These are phyloP conservation scores for Gymnogyps californianus DNA, from an alignment of 2,113 vertebrate species.

Conservation along the genomic window DNA sequence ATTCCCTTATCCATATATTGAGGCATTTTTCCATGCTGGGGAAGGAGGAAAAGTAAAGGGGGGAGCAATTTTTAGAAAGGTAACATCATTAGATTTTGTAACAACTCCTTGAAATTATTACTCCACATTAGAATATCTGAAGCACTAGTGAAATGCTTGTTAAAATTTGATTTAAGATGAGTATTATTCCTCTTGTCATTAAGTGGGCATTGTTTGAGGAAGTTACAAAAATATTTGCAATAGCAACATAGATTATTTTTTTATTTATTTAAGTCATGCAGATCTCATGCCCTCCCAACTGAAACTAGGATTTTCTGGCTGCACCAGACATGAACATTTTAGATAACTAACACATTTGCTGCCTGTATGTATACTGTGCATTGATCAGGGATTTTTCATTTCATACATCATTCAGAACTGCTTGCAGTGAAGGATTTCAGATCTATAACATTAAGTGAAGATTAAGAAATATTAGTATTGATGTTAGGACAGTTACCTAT, in stretches of 20 bases:
- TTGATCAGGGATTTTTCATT: background rate
- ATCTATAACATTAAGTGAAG: conserved; percentile 14
- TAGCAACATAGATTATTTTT: background rate
- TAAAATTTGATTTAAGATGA: background rate
- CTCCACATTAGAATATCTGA: background rate
- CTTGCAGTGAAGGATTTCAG: background rate
- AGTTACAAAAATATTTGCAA: background rate
- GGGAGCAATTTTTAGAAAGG: background rate
- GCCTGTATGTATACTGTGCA: background rate
- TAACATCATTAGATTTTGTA: background rate
- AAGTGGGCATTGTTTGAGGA: background rate
- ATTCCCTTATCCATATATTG: background rate
- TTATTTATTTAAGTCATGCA: background rate
- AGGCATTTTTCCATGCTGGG: background rate
- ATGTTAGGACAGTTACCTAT: conserved; percentile 22
- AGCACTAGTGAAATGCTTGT: background rate
- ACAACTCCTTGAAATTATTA: background rate
- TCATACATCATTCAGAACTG: background rate
- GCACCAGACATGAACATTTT: background rate
- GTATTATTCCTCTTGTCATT: background rate
- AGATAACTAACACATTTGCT: background rate
- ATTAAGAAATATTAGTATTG: conserved; percentile 53
- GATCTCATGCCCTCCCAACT: background rate
- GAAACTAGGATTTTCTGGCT: background rate
- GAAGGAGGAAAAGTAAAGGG: background rate